Percentiles rank a stretch among this genome's conserved stretches.
These are phyloP conservation scores for Marmota monax DNA, from an alignment of 2,113 vertebrate genomes.

Conservation along the genomic window DNA sequence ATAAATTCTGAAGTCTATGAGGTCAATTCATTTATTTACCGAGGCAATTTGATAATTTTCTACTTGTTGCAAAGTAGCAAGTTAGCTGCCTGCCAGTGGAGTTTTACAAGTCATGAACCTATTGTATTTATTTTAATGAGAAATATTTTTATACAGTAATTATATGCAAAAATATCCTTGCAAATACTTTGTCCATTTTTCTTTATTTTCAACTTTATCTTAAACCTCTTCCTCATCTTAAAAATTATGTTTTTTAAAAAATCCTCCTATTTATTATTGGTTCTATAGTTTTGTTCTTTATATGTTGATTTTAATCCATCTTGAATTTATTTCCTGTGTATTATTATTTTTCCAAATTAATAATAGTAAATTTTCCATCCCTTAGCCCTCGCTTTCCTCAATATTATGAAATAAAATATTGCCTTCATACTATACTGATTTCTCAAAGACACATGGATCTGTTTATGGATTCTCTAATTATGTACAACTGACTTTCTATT, in stretches of 20 bases:
- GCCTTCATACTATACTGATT: background rate
- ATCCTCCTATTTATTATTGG: background rate
- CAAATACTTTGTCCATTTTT: background rate
- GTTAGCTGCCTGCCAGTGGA: background rate
- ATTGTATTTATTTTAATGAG: background rate
- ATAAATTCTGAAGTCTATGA: background rate
- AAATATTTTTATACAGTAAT: background rate
- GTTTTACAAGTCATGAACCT: background rate
- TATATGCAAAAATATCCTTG: background rate
- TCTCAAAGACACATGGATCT: background rate
- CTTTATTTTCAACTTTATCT: background rate
- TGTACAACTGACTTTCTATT: background rate
- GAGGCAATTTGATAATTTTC: background rate
- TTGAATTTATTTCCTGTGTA: slow-evolving; percentile 3
- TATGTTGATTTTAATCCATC: background rate
- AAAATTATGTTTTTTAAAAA: background rate
- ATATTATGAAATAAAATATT: background rate
- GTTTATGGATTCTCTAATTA: background rate
- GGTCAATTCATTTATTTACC: background rate
- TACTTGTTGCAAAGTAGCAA: background rate
- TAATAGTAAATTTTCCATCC: background rate
- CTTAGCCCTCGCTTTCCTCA: background rate
- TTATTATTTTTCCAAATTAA: slow-evolving; percentile 33
- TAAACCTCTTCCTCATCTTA: background rate
- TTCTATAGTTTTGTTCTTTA: background rate